A percentile compares a stretch with the other conserved stretches of the same genome.
Conservation (phyloP, 2,113 vertebrate genomes). For the Mungos mungo region DNA sequence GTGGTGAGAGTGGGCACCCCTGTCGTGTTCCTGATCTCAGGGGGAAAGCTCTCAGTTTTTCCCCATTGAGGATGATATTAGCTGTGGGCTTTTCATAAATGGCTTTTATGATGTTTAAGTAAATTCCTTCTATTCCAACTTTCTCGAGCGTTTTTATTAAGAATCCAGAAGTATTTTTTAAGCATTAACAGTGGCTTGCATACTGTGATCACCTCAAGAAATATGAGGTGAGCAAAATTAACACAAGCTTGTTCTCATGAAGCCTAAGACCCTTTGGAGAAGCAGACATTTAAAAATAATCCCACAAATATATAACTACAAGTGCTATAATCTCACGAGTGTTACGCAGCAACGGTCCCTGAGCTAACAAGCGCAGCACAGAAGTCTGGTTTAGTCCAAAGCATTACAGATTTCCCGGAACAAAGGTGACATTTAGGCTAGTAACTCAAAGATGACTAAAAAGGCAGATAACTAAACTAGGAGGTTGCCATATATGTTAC, state of each 20-base stretch:
- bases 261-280: not conserved
- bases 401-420: not conserved
- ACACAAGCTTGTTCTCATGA: not conserved
- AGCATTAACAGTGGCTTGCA: not conserved
- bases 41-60: too few relatives aligned
- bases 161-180: not conserved
- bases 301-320: not conserved
- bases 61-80: too few relatives aligned
- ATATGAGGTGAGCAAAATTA: not conserved
- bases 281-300: not conserved
- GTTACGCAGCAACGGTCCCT: not conserved
- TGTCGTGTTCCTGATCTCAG: too few relatives aligned
- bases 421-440: not conserved
- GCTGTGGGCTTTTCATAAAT: too few relatives aligned
- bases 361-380: not conserved
- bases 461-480: not conserved
- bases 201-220: not conserved
- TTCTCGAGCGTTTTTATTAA: too few relatives aligned
- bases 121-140: too few relatives aligned
- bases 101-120: too few relatives aligned
- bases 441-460: not conserved
- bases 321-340: not conserved
- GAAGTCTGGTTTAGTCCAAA: not conserved
- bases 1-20: too few relatives aligned
- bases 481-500: not conserved